Base-by-base conservation (phyloP, 2,888 invertebrate genomes). In the Pelosia muscerda region DNA sequence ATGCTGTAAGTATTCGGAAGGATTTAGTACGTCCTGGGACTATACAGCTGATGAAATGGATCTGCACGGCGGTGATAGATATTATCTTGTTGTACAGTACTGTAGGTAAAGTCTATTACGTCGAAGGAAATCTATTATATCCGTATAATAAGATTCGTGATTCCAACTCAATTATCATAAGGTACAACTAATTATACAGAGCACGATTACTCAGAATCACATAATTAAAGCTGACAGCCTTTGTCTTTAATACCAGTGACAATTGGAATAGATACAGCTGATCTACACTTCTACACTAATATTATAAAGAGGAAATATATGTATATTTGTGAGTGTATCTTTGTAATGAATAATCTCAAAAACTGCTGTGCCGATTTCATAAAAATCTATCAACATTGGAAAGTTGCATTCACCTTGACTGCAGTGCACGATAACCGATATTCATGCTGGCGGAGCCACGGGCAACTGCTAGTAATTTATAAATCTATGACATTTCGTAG, bases 101-200 rank as follows among this genome's bases (percentile, higher is more conserved):
- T 34, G 0, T 49, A 5, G 13, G 6, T 22, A 49, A 26, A 25
- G 59, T 65, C 53, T 23, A 64, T 42, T 55, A 15, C 31, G 64
- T 55, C 56, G 68, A 71, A 78, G 79, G 68, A 70, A 72, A 74
- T 70, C 64, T 66, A 66, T 60, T 69, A 53, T 57, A 71, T 31
- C 11, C n/a, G 6, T 23, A 61, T 65, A 77, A 78, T 74, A 68
- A 77, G 62, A 73, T 71, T 79, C 83, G 84, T 84, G 85, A 79
- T 74, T 69, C 66, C 61, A 49, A 31, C 26, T 67, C 63, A 65
- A 73, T 79, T 74, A 78, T 71, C 70, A 57, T 53, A 54, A 38
- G 66, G 54, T 71, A 68, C 49, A 74, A 71, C 69, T 70, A 68
- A 78, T 78, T 69, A 72, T 65, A 71, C 72, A 67, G 69, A 69